Evolutionary conservation across 2,797 vertebrate genomes (phyloP), one percentile per base, ranked within the genome.

Genomic region (Lateolabrax maculatus): DNA sequence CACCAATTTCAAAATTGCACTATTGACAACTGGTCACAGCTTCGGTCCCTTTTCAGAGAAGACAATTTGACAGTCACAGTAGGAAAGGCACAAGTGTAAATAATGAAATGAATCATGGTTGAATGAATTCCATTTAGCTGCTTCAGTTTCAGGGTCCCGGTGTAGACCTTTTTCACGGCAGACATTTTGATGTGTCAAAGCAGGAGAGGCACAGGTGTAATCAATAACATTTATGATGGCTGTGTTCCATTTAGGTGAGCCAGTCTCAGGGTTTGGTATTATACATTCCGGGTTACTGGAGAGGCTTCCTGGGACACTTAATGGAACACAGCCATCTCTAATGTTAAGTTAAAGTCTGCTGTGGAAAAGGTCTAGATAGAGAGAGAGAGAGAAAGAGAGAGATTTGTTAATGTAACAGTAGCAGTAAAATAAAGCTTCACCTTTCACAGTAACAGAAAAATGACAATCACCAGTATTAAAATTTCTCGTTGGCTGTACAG

Each of bases 401-500:
- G 31, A 3, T 34, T 34, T 34, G 31, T 34, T 34, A 34, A 37
- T 23, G 39, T 31, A 44, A 72, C 51, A 48, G 29, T 3, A 31
- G 25, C 16, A 13, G 27, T 27, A 15, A 77, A 79, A 66, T 49
- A 1, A 71, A 23, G 21, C 65, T 25, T 27, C 12, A 31, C 25
- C 12, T 13, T 64, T 60, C 16, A 31, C 19, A 19, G 5, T 9
- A 46, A 11, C 3, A 23, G 31, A 58, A 48, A 9, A 10, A 44
- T 12, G 1, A 16, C 43, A 63, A 5, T 53, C 9, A 0, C 21
- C 16, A 23, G 18, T 34, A 21, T 52, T 53, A 4, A 39, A 73
- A 61, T n/a, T 3, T 52, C 34, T 43, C 62, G 46, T 70, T 55
- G 62, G 52, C n/a, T 75, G 31, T 67, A 48, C 67, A 11, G 44